Base-by-base conservation (phyloP, 2,113 vertebrate species). In the Girardinichthys multiradiatus region DNA sequence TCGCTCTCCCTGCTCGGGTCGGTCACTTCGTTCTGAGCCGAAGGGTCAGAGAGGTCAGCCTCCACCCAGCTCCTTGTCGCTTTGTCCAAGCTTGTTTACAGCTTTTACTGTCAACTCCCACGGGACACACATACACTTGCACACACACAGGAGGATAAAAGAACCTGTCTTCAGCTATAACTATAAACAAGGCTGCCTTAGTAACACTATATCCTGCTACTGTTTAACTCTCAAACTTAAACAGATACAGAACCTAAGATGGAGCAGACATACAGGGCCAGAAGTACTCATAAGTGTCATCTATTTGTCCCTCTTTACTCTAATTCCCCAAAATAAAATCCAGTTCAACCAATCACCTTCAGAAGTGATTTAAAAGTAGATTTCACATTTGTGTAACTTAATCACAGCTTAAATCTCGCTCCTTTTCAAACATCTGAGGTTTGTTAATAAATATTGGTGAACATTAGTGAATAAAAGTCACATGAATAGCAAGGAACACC, bases 101-200 rank as follows among this genome's bases (percentile, higher is more conserved):
- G 84, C 83, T 75, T 83, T 86, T 90, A 79, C 73, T 82, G 58
- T 85, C 74, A 21, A 62, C 75, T 87, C 86, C 80, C 76, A 8
- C 21, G 64, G 74, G 67, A 58, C 10, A 27, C 66, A 39, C 57
- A 33, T 45, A 62, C 68, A 70, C 59, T 71, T 63, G 57, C 2
- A 83, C 70, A 64, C 26, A 58, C 57, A 68, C 17, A 67, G 37
- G 15, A 33, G n/a, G 13, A 0, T 12, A 64, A 54, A 39, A 2
- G 39, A 14, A 24, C n/a, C 31, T 58, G 31, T 76, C 28, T 29
- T 57, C 71, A 70, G 72, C n/a, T 29, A 61, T 74, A 68, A 70
- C 78, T 85, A 69, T 85, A 85, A 76, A 82, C 70, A 42, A 3
- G 64, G 88, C 92, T 91, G 71, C 86, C 82, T 80, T 90, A 86